Evolutionary conservation across 2,888 invertebrate species (phyloP).

Genomic region (Melanargia galathea): DNA sequence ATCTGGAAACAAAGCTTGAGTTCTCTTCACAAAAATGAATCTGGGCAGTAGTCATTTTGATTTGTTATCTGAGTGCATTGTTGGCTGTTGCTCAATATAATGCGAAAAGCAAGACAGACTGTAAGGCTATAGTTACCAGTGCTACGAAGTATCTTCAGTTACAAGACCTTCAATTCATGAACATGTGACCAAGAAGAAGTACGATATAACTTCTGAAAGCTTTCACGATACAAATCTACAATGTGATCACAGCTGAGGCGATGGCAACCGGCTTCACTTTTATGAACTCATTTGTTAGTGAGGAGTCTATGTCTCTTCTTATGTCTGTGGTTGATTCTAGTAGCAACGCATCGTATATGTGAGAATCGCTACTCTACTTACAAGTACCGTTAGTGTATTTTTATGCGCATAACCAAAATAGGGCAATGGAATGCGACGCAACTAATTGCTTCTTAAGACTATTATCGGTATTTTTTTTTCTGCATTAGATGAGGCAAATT

Average conservation of each 20-base stretch:
- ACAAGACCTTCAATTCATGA: too few species aligned
- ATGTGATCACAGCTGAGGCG: background rate
- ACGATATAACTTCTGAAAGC: background rate
- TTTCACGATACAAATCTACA: background rate
- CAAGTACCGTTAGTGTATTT: constrained; percentile 24
- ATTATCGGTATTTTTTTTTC: background rate
- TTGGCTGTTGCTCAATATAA: too few species aligned
- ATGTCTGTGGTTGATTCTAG: constrained; percentile 1
- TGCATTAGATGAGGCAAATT: background rate
- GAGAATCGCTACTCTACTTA: constrained; percentile 26
- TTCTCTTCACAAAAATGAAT: too few species aligned
- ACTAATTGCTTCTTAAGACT: constrained; percentile 1
- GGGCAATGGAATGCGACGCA: constrained; percentile 20
- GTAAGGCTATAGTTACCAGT: too few species aligned
- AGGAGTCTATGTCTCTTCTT: background rate
- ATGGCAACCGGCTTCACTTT: background rate
- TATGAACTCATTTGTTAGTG: background rate
- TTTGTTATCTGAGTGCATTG: too few species aligned
- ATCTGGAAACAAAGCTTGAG: too few species aligned
- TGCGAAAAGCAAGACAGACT: too few species aligned
- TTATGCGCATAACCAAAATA: constrained; percentile 30
- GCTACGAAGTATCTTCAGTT: too few species aligned
- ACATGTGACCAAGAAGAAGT: too few species aligned
- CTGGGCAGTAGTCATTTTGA: too few species aligned
- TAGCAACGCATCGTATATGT: constrained; percentile 23